Percentiles rank a stretch among this genome's conserved stretches.
Evolutionary conservation across 1,140 invertebrate species (phyloP).

Genomic region (Drosophila subpulchrella): DNA sequence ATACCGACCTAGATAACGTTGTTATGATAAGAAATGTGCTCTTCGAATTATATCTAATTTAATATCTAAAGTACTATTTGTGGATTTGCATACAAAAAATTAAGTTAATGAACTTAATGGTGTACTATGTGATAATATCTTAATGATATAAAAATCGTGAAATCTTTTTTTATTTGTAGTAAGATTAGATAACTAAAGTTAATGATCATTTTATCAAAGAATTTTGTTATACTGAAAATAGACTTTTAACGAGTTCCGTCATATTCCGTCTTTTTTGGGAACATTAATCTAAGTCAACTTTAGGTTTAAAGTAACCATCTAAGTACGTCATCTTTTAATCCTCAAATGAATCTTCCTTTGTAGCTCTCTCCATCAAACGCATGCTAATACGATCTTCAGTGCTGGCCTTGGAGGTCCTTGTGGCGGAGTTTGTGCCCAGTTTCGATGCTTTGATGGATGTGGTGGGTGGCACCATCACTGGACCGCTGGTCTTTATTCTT

Average conservation of each 20-base stretch:
- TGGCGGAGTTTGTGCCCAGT: slow-evolving; percentile 92
- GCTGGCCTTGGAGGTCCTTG: slow-evolving; percentile 89
- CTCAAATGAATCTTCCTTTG: not conserved
- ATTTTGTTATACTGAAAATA: not conserved
- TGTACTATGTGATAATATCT: no score
- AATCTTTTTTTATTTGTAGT: no score
- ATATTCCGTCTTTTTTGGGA: not conserved
- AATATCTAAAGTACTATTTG: not conserved
- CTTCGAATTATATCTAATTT: not conserved
- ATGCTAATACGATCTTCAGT: slow-evolving; percentile 90
- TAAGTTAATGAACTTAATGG: no score
- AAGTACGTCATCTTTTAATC: slow-evolving; percentile 61
- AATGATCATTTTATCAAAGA: not conserved
- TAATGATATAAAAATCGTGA: no score
- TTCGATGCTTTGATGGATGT: slow-evolving; percentile 96
- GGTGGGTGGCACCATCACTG: slow-evolving; percentile 93
- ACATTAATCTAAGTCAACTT: slow-evolving; percentile 18
- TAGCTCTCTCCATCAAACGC: slow-evolving; percentile 92
- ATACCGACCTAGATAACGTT: not conserved
- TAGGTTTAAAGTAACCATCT: not conserved
- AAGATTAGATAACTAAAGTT: not conserved
- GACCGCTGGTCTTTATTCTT: slow-evolving; percentile 93
- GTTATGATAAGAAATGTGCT: no score
- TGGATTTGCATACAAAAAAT: no score
- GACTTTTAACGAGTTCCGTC: slow-evolving; percentile 1